Evolutionary conservation across 2,888 invertebrate genomes (phyloP).

Genomic region (Pherbina coryleti): DNA sequence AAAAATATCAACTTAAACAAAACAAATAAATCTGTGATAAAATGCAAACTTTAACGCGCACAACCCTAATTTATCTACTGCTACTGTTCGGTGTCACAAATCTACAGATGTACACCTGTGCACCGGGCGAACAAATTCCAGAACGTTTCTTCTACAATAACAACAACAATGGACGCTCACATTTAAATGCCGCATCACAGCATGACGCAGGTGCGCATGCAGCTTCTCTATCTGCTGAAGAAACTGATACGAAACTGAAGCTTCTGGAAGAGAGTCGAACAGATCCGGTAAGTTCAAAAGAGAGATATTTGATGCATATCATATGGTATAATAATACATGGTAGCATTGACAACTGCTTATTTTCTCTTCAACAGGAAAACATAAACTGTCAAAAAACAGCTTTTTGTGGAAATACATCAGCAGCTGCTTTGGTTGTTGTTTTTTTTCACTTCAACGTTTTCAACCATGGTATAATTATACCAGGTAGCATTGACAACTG

Average conservation of each 20-base stretch:
- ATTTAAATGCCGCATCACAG: slow-evolving; percentile 41
- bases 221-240: slow-evolving; percentile 30
- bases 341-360: too few relatives aligned
- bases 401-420: too few relatives aligned
- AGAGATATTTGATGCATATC: too few relatives aligned
- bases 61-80: slow-evolving; percentile 12
- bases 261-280: slow-evolving; percentile 49
- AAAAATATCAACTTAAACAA: background rate
- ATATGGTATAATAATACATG: too few relatives aligned
- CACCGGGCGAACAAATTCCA: slow-evolving; percentile 41
- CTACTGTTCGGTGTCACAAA: slow-evolving; percentile 17
- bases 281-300: slow-evolving; percentile 48
- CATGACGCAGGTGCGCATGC: slow-evolving; percentile 21
- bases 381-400: too few relatives aligned
- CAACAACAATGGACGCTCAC: slow-evolving; percentile 45
- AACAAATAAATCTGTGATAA: slow-evolving; percentile 13
- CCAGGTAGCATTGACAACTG: too few relatives aligned
- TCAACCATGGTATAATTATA: too few relatives aligned
- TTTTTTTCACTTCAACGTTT: too few relatives aligned
- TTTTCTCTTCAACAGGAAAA: too few relatives aligned
- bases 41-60: slow-evolving; percentile 21
- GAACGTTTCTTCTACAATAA: slow-evolving; percentile 40
- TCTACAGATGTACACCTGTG: slow-evolving; percentile 20
- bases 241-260: slow-evolving; percentile 45
- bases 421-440: too few relatives aligned